phyloP scores from a whole-genome alignment of 2,888 invertebrate genomes.

The Globia sparganii region DNA sequence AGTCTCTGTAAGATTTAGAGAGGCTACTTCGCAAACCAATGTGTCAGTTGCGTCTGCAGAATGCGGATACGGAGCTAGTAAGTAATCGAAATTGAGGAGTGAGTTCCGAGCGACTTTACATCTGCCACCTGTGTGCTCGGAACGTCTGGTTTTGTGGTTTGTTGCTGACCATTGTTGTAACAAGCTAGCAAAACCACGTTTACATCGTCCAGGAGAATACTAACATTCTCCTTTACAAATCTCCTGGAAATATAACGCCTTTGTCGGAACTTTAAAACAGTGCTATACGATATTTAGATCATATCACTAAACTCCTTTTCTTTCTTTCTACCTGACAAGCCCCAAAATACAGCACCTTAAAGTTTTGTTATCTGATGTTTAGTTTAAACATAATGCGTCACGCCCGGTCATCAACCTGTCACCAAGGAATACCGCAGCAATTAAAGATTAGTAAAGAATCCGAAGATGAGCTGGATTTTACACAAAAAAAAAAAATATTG shows the following conservation, averaged over 20 bases:
- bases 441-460: no score
- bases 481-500: background rate
- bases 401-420: constrained; percentile 58
- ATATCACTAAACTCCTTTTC: constrained; percentile 35
- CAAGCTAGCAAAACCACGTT: background rate
- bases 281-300: constrained; percentile 32
- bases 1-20: background rate
- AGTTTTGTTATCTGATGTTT: constrained; percentile 51
- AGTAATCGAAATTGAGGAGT: constrained; percentile 32
- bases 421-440: constrained; percentile 38
- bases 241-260: constrained; percentile 16
- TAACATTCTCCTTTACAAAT: background rate
- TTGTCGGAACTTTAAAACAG: constrained; percentile 31
- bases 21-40: constrained; percentile 10
- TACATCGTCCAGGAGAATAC: no score
- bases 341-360: constrained; percentile 28
- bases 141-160: background rate
- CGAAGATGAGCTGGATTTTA: constrained; percentile 11
- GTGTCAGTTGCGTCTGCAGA: constrained; percentile 17
- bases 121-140: constrained; percentile 6
- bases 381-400: constrained; percentile 42
- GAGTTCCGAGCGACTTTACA: constrained; percentile 17
- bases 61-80: background rate
- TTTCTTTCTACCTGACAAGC: constrained; percentile 38
- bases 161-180: constrained; percentile 4